Evolutionary conservation across 2,888 invertebrate genomes (phyloP).

Genomic region (Chesias legatella): DNA sequence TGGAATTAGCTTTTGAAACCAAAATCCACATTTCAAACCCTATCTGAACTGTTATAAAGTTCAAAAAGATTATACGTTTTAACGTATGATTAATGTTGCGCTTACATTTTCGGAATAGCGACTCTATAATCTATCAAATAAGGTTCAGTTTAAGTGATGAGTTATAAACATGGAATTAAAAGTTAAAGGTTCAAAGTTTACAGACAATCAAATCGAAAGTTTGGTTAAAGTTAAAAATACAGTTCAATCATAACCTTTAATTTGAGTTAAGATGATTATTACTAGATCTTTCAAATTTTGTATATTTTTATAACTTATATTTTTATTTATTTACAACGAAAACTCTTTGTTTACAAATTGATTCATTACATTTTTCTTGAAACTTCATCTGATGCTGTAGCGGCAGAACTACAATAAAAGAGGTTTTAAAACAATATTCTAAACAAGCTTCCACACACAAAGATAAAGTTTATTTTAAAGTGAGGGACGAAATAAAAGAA

Average conservation of each 20-base stretch:
- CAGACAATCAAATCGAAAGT: conserved; percentile 4
- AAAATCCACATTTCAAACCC: conserved; percentile 29
- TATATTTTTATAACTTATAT: no score
- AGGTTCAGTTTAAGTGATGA: no score
- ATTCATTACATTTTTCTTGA: no score
- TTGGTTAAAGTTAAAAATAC: conserved; percentile 17
- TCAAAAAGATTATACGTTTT: conserved; percentile 14
- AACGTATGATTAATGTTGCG: no score
- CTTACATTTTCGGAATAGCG: no score
- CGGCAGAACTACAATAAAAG: conserved; percentile 56
- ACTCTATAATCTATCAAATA: no score
- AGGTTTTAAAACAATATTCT: conserved; percentile 36
- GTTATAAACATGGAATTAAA: no score
- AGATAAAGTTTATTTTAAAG: conserved; percentile 36
- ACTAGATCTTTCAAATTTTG: no score
- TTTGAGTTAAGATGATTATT: conserved; percentile 17
- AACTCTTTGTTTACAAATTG: no score
- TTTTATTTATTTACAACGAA: no score
- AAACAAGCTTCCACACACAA: conserved; percentile 1
- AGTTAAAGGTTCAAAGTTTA: no score
- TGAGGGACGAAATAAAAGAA: conserved; percentile 35
- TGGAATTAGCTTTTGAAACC: conserved; percentile 31
- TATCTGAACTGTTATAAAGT: conserved; percentile 30
- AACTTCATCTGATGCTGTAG: conserved; percentile 53
- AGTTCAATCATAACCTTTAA: conserved; percentile 32